These are phyloP conservation scores for Antheraea yamamai DNA, from an alignment of 2,888 invertebrate species.

Conservation along the genomic window DNA sequence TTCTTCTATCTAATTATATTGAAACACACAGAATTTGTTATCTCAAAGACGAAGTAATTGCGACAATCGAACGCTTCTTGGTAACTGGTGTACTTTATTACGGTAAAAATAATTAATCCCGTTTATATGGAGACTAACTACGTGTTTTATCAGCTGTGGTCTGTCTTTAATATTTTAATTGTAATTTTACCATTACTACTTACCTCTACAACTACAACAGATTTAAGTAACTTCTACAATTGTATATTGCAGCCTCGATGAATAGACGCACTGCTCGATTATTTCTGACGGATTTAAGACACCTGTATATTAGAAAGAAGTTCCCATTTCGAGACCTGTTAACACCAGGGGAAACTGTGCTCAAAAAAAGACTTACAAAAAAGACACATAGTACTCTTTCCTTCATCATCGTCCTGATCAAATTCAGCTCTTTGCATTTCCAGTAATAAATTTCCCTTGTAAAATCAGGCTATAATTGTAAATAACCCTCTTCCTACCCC, in stretches of 20 bases:
- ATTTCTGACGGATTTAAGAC: too few species aligned
- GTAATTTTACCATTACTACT: too few species aligned
- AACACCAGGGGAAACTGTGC: not conserved
- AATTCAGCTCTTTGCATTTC: not conserved
- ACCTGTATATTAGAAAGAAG: too few species aligned
- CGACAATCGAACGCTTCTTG: not conserved
- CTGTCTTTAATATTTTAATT: too few species aligned
- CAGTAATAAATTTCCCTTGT: not conserved
- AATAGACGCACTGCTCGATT: too few species aligned
- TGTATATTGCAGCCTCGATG: too few species aligned
- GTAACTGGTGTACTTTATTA: not conserved
- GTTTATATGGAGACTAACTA: too few species aligned
- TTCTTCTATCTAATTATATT: not conserved
- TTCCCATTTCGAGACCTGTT: too few species aligned
- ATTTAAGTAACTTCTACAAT: too few species aligned
- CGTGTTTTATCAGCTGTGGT: too few species aligned
- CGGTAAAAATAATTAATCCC: too few species aligned
- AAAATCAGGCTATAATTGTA: conserved; percentile 1
- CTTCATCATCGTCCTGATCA: not conserved
- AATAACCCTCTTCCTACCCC: not conserved
- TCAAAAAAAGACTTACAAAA: not conserved
- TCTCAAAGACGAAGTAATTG: not conserved
- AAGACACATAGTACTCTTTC: not conserved
- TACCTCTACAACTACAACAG: too few species aligned
- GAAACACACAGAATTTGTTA: not conserved